Conservation (phyloP, 2,888 invertebrate genomes). For the Coelinius sp. region DNA sequence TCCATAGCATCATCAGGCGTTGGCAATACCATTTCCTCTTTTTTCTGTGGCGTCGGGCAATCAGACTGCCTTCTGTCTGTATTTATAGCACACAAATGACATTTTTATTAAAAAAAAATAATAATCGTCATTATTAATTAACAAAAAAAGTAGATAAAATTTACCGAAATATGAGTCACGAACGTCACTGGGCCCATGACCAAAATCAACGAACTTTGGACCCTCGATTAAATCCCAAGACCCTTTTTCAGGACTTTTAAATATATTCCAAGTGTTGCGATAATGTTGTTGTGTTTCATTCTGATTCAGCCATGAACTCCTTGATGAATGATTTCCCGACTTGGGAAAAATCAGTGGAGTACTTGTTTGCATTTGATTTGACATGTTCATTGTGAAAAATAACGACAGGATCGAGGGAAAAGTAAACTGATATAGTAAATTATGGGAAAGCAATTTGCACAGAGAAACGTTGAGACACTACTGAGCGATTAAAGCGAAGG, state of each 20-base stretch:
- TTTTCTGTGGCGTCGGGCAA: conserved; percentile 28
- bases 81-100: background rate
- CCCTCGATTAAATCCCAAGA: conserved; percentile 43
- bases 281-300: conserved; percentile 42
- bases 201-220: conserved; percentile 43
- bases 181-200: conserved; percentile 26
- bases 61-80: conserved; percentile 23
- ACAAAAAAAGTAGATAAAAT: background rate
- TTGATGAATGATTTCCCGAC: conserved; percentile 38
- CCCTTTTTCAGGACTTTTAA: conserved; percentile 16
- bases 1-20: conserved; percentile 35
- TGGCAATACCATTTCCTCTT: conserved; percentile 26
- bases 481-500: background rate
- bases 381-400: background rate
- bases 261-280: conserved; percentile 42
- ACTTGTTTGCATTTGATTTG: conserved; percentile 41
- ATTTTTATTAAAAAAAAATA: background rate
- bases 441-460: background rate
- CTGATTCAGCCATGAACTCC: conserved; percentile 36
- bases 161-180: conserved; percentile 46
- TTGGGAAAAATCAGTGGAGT: conserved; percentile 43
- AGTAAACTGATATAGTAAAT: background rate
- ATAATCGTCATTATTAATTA: background rate
- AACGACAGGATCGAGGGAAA: background rate
- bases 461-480: background rate